Conservation (phyloP, 2,888 invertebrate genomes). For the Buathra laborator region DNA sequence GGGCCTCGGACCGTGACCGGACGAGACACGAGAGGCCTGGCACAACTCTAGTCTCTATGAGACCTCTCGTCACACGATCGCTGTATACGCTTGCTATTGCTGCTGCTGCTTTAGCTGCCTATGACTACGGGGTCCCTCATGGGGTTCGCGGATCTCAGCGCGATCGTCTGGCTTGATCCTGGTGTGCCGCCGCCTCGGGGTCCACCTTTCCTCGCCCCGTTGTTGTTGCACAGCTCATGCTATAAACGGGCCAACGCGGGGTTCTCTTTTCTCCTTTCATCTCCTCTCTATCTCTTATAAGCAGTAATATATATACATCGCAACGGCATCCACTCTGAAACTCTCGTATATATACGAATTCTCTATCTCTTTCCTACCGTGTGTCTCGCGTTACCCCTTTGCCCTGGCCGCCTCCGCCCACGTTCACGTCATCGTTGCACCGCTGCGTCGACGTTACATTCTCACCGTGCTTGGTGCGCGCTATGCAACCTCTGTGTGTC, state of each 20-base stretch:
- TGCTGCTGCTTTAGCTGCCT: slow-evolving; percentile 27
- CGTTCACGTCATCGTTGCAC: slow-evolving; percentile 57
- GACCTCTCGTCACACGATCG: slow-evolving; percentile 68
- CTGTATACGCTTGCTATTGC: slow-evolving; percentile 41
- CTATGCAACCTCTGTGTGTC: slow-evolving; percentile 60
- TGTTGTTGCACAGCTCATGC: slow-evolving; percentile 42
- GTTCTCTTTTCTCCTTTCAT: slow-evolving; percentile 51
- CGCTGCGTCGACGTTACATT: slow-evolving; percentile 41
- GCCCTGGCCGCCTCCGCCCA: slow-evolving; percentile 59
- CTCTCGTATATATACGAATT: slow-evolving; percentile 16
- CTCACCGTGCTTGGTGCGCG: slow-evolving; percentile 36
- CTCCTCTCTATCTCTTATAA: slow-evolving; percentile 30
- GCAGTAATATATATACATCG: slow-evolving; percentile 7
- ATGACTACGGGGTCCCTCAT: slow-evolving; percentile 48
- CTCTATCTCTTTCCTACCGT: slow-evolving; percentile 24
- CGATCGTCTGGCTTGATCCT: slow-evolving; percentile 42
- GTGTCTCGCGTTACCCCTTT: slow-evolving; percentile 54
- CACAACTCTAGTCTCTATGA: slow-evolving; percentile 45
- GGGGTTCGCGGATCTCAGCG: slow-evolving; percentile 44
- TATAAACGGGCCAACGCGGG: slow-evolving; percentile 59
- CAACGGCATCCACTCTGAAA: slow-evolving; percentile 16
- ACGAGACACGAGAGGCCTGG: slow-evolving; percentile 59
- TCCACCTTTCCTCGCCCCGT: slow-evolving; percentile 66
- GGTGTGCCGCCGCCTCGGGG: slow-evolving; percentile 53
- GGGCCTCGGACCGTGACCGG: slow-evolving; percentile 67